Evolutionary conservation across 2,113 vertebrate genomes (phyloP).

Genomic region (Sturnira hondurensis): DNA sequence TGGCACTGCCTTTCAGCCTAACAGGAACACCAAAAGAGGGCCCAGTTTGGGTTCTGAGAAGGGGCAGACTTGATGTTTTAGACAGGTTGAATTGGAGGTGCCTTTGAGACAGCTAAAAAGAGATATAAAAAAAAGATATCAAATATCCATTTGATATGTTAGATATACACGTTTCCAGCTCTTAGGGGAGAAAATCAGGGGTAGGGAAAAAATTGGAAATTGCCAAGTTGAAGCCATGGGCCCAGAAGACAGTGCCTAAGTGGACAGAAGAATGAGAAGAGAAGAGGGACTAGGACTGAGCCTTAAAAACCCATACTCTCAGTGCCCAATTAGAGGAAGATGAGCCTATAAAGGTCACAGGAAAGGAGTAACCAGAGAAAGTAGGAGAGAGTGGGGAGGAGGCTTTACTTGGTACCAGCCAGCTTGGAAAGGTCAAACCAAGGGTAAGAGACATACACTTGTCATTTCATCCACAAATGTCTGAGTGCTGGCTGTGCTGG

Average conservation of each 20-base stretch:
- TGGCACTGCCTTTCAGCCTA: background rate
- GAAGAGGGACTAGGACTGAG: background rate
- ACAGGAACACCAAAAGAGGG: background rate
- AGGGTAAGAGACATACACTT: background rate
- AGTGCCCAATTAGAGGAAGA: background rate
- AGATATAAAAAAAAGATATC: background rate
- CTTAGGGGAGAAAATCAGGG: background rate
- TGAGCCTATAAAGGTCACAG: background rate
- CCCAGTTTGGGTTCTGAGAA: background rate
- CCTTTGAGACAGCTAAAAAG: background rate
- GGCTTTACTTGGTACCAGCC: background rate
- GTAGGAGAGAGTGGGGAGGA: background rate
- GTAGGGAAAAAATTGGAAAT: background rate
- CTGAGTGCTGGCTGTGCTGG: background rate
- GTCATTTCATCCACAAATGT: background rate
- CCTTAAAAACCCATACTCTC: background rate
- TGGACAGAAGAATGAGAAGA: background rate
- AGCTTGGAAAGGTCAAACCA: background rate
- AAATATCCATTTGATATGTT: background rate
- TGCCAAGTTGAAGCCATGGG: background rate
- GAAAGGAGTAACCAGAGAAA: background rate
- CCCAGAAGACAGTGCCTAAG: background rate
- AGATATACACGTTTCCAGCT: background rate
- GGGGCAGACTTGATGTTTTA: background rate
- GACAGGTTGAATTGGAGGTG: background rate